Evolutionary conservation across 2,113 vertebrate species (phyloP).

Genomic region (Cavia aperea): DNA sequence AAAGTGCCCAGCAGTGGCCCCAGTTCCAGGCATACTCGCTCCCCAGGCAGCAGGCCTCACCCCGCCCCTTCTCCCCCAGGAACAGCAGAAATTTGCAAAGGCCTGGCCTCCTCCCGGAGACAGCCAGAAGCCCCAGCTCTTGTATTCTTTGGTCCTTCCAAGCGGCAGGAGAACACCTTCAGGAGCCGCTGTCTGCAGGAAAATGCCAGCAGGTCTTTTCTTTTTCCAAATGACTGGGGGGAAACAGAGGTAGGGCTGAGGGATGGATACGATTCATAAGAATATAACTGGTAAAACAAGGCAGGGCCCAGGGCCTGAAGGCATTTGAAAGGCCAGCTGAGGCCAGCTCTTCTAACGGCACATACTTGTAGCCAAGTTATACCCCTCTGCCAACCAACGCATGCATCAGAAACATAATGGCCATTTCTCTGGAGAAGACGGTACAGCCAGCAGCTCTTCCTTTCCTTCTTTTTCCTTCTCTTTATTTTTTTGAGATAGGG

Average conservation of each 20-base stretch:
- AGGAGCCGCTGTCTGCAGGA: not conserved
- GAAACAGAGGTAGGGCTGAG: not conserved
- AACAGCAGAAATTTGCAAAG: not conserved
- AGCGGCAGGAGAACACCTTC: conserved; percentile 4
- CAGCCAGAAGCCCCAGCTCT: not conserved
- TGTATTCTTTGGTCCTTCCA: not conserved
- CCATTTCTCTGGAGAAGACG: not conserved
- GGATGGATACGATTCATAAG: not conserved
- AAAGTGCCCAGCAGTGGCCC: too few species aligned
- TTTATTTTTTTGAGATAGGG: not conserved
- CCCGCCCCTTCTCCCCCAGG: not conserved
- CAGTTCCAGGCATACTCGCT: not conserved
- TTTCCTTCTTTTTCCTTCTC: not conserved
- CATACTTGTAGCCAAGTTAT: not conserved
- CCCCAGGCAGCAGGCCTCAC: not conserved
- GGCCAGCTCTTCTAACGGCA: not conserved
- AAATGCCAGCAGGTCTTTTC: not conserved
- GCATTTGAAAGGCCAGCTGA: not conserved
- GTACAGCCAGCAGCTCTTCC: not conserved
- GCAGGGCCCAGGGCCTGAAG: not conserved
- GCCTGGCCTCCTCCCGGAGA: not conserved
- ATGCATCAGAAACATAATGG: not conserved
- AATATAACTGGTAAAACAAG: not conserved
- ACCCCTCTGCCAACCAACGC: not conserved
- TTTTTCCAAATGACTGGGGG: not conserved